Base-by-base conservation (phyloP, 2,797 vertebrate species). In the Rhinella marina region DNA sequence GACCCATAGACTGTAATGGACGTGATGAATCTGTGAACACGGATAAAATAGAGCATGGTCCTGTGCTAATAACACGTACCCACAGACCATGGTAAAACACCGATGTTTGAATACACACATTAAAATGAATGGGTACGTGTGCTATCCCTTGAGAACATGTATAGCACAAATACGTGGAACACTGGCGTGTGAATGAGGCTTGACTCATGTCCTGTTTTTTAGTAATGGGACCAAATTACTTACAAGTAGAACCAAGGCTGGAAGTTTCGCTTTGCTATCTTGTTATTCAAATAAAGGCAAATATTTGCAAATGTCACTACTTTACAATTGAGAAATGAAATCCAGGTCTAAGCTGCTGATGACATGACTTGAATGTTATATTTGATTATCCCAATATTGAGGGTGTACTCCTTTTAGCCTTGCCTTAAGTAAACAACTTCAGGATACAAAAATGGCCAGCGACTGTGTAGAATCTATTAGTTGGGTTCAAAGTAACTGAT, bases 391-490 rank as follows among this genome's bases (percentile, higher is more conserved):
- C 1, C 17, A 80, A 6, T 80, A 80, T 32, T 80, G 4, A 80
- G 16, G 56, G 81, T 62, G 52, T 83, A 48, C 64, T 54, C 50
- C 50, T n/a, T 19, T 19, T 48, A 62, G 83, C 23, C 72, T 72
- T 76, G 83, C 83, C 83, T 76, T 85, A 41, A 25, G 83, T 62
- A 85, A 85, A 85, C 27, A 1, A 61, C 27, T 29, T 50, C 16
- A 62, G 48, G 29, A 27, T 76, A 76, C 41, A 76, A 52, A 85
- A 32, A 80, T 14, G 27, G 2, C 61, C 8, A 29, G 56, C 56
- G 4, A 21, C 1, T 10, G 0, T 12, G 56, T 32, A 80, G 52
- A 80, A 29, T 32, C 14, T 21, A 1, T 80, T 76, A 23, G 56
- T 17, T 29, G 32, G 6, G 73, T 50, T 29, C 48, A 19, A 32